Base-by-base conservation (phyloP, 2,888 invertebrate species). In the Acrocera orbiculus region DNA sequence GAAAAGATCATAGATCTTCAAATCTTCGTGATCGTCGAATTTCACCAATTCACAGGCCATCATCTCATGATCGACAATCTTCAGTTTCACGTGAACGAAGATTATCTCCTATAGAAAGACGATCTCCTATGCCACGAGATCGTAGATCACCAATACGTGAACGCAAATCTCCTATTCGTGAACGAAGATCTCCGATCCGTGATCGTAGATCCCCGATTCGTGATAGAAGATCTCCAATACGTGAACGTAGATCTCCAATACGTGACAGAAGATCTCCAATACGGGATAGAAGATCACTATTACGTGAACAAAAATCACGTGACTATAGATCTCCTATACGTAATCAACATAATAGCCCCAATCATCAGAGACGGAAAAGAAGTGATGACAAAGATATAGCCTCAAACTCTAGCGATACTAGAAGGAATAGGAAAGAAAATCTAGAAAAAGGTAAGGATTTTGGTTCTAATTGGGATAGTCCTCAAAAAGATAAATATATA, bases 391-490 rank as follows among this genome's bases (percentile, higher is more conserved):
- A 27, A 6, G 17, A 27, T 4, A 27, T 27, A 24, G 14, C 15
- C 8, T 19, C 27, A 14, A 17, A 16, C 7, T 19, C 23, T n/a
- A 22, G 25, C 14, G 39, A 39, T 10, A 23, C 16, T 10, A 32
- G 34, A 20, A 31, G 28, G 19, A 34, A 34, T 20, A 30, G 34
- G 4, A 32, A 32, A 17, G 35, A 36, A 13, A 9, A 16, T n/a
- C n/a, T n/a, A n/a, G n/a, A n/a, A n/a, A n/a, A n/a, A n/a, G n/a
- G n/a, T n/a, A n/a, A n/a, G n/a, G n/a, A n/a, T n/a, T n/a, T n/a
- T n/a, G 49, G 52, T 33, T 50, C 53, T 14, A 49, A 46, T 39
- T 51, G 49, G 49, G 49, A 49, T 34, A 37, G 42, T 34, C 36
- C 37, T 22, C 44, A 43, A 9, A 37, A 43, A 3, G 38, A 35